A percentile compares a stretch with the other conserved stretches of the same genome.
Evolutionary conservation across 2,888 invertebrate species (phyloP).

Genomic region (Neria commutata): DNA sequence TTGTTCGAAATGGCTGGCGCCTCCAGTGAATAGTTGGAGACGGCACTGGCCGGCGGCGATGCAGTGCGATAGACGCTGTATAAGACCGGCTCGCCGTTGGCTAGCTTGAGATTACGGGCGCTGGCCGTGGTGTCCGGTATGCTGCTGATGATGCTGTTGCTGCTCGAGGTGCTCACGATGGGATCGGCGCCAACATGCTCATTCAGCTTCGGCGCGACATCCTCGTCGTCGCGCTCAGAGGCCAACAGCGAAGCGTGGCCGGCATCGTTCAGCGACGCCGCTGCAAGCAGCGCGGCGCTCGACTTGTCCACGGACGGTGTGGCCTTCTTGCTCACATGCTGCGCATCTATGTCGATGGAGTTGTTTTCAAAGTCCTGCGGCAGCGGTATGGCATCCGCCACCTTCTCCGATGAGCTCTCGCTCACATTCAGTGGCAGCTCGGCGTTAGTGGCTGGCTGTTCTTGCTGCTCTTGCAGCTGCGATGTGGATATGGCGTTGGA

Average conservation of each 20-base stretch:
- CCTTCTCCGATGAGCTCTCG: conserved; percentile 52
- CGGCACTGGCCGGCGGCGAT: conserved; percentile 48
- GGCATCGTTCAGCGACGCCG: conserved; percentile 23
- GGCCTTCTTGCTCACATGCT: conserved; percentile 32
- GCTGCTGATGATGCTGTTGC: conserved; percentile 36
- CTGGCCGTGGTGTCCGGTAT: conserved; percentile 38
- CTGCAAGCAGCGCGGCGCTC: conserved; percentile 6
- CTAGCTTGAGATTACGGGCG: conserved; percentile 40
- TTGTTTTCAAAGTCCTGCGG: conserved; percentile 60
- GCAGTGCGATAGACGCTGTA: conserved; percentile 51
- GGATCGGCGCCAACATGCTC: conserved; percentile 40
- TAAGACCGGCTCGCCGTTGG: conserved; percentile 47
- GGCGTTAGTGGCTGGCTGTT: neutral
- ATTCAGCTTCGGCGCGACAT: conserved; percentile 35
- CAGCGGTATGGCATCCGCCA: conserved; percentile 42
- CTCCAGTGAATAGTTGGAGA: conserved; percentile 43
- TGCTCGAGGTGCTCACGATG: conserved; percentile 43
- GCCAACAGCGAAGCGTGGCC: conserved; percentile 8
- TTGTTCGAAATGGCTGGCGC: conserved; percentile 44
- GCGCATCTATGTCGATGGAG: conserved; percentile 57
- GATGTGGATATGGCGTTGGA: neutral
- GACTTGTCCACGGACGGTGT: conserved; percentile 15
- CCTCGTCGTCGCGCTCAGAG: conserved; percentile 7
- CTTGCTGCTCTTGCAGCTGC: no score
- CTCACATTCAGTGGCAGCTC: conserved; percentile 28